A percentile compares a stretch with the other conserved stretches of the same genome.
Evolutionary conservation across 1,140 invertebrate species (phyloP).

Genomic region (Drosophila repleta): DNA sequence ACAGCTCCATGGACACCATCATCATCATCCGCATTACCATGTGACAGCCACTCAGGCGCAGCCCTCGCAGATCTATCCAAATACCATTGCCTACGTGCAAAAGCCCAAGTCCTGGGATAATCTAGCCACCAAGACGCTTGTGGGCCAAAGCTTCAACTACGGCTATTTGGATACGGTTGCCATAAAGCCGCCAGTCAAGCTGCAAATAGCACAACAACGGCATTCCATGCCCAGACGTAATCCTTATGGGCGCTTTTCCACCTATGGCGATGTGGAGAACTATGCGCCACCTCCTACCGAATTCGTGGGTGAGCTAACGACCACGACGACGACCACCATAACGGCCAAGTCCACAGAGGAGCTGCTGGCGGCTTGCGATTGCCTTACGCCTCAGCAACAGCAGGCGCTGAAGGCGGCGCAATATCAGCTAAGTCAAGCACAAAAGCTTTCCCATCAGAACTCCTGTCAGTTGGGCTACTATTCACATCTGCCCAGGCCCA

Average conservation of each 20-base stretch:
- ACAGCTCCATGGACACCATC: constrained; percentile 67
- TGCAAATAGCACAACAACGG: constrained; percentile 85
- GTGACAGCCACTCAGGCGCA: constrained; percentile 85
- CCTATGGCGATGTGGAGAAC: constrained; percentile 83
- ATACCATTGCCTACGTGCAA: constrained; percentile 85
- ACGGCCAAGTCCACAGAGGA: constrained; percentile 92
- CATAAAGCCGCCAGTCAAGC: constrained; percentile 84
- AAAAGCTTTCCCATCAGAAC: constrained; percentile 77
- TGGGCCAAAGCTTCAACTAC: constrained; percentile 93
- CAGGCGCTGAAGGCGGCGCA: constrained; percentile 74
- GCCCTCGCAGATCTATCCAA: constrained; percentile 83
- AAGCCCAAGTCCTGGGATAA: constrained; percentile 95
- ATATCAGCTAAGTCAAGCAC: constrained; percentile 72
- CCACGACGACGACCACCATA: constrained; percentile 85
- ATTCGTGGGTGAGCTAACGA: constrained; percentile 83
- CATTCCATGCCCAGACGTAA: constrained; percentile 85
- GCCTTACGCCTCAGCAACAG: constrained; percentile 67
- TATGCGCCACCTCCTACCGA: constrained; percentile 84
- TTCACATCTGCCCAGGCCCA: constrained; percentile 77
- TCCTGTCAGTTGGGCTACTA: constrained; percentile 82
- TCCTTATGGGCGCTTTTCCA: constrained; percentile 84
- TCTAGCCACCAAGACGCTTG: constrained; percentile 91
- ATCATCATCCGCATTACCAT: constrained; percentile 78
- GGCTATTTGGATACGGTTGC: constrained; percentile 89
- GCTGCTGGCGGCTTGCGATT: constrained; percentile 86